phyloP scores from a whole-genome alignment of 2,888 invertebrate genomes.

The Diplolepis rosae region DNA sequence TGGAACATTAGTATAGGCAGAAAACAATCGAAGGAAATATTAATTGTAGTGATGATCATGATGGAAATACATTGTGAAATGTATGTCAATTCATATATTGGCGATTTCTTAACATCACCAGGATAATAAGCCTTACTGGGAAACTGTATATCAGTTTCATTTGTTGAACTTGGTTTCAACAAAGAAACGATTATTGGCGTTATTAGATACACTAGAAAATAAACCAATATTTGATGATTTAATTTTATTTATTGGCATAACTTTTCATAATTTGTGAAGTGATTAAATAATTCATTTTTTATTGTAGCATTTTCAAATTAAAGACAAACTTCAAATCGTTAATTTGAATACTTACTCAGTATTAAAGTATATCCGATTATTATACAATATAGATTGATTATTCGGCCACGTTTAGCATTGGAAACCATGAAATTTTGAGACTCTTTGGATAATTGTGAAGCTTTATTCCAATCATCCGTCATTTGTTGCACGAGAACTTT shows the following conservation, averaged over 20 bases:
- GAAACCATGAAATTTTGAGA: background rate
- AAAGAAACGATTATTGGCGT: background rate
- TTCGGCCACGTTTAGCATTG: background rate
- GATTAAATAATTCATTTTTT: background rate
- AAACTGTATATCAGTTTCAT: background rate
- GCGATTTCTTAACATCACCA: background rate
- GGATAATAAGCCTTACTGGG: background rate
- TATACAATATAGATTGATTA: background rate
- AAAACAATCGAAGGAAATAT: background rate
- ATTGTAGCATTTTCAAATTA: no score
- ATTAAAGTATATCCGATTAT: background rate
- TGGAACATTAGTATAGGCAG: background rate
- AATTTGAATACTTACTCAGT: background rate
- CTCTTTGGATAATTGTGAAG: background rate
- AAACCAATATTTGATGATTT: background rate
- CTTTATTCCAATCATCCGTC: background rate
- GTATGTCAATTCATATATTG: background rate
- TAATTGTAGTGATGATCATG: fast-evolving
- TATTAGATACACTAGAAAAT: background rate
- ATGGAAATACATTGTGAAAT: background rate
- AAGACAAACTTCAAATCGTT: no score
- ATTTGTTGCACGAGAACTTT: background rate
- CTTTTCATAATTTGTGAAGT: background rate
- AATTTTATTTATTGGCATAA: background rate
- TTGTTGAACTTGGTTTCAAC: background rate